A percentile compares a stretch with the other conserved stretches of the same genome.
Evolutionary conservation across 1,140 invertebrate species (phyloP).

Genomic region (Sesamia nonagrioides): DNA sequence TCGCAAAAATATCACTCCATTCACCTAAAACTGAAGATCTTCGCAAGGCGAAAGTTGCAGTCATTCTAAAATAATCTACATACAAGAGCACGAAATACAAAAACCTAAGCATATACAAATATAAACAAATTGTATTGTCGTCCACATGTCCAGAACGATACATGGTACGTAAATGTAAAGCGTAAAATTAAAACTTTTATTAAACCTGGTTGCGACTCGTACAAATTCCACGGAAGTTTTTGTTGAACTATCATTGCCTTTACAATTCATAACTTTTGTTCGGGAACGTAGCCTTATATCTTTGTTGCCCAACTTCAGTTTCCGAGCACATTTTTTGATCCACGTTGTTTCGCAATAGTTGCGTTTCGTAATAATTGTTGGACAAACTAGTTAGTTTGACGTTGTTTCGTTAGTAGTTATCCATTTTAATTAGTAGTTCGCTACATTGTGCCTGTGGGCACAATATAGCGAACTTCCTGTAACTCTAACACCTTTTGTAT

Average conservation of each 20-base stretch:
- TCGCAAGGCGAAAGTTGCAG: too few relatives aligned
- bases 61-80: too few relatives aligned
- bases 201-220: background rate
- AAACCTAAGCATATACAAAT: too few relatives aligned
- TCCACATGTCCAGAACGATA: background rate
- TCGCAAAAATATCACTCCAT: too few relatives aligned
- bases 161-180: background rate
- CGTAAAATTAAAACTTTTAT: background rate
- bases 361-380: slow-evolving; percentile 5
- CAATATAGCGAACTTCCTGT: too few relatives aligned
- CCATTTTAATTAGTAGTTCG: too few relatives aligned
- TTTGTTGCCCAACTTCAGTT: background rate
- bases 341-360: slow-evolving; percentile 14
- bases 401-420: too few relatives aligned
- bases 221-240: slow-evolving; percentile 8
- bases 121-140: too few relatives aligned
- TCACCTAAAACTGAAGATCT: too few relatives aligned
- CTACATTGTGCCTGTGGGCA: too few relatives aligned
- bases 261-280: slow-evolving; percentile 38
- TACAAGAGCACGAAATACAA: too few relatives aligned
- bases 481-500: too few relatives aligned
- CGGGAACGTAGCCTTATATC: background rate
- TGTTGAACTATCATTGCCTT: slow-evolving; percentile 16
- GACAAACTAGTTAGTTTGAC: slow-evolving; percentile 11
- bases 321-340: background rate